A percentile compares a stretch with the other conserved stretches of the same genome.
phyloP scores from a whole-genome alignment of 2,113 vertebrate species.

The Etheostoma spectabile region DNA sequence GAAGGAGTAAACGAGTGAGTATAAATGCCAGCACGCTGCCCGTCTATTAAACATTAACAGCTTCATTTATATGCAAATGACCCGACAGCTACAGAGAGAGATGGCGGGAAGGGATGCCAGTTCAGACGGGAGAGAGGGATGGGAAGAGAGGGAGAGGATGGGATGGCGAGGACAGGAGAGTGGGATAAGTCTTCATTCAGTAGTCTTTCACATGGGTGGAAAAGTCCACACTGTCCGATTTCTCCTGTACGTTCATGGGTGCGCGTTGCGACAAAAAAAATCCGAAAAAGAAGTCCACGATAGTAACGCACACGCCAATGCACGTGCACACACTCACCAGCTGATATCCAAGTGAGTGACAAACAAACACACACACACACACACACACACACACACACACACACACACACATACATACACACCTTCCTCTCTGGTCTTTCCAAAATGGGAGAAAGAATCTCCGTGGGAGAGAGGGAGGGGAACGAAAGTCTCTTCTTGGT shows the following conservation, averaged over 20 bases:
- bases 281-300: conserved; percentile 27
- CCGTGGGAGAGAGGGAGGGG: conserved; percentile 38
- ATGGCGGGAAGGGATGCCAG: conserved; percentile 76
- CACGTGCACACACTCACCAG: conserved; percentile 48
- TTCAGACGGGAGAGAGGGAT: conserved; percentile 55
- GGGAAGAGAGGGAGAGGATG: conserved; percentile 15
- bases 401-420: conserved; percentile 48
- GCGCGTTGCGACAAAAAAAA: conserved; percentile 15
- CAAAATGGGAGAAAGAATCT: conserved; percentile 43
- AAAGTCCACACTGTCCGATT: conserved; percentile 48
- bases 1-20: conserved; percentile 82
- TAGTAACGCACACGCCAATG: conserved; percentile 34
- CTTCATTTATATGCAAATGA: conserved; percentile 90
- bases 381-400: conserved; percentile 30
- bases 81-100: conserved; percentile 77
- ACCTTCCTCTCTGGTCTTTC: conserved; percentile 56
- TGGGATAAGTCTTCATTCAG: conserved; percentile 57
- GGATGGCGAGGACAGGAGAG: conserved; percentile 9
- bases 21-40: conserved; percentile 79
- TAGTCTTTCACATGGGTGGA: conserved; percentile 69
- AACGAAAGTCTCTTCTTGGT: conserved; percentile 30
- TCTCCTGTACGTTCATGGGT: conserved; percentile 56
- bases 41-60: conserved; percentile 89
- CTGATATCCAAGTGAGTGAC: conserved; percentile 46
- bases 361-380: conserved; percentile 17